These are phyloP conservation scores for Eupithecia subumbrata DNA, from an alignment of 2,888 invertebrate species.

Conservation along the genomic window DNA sequence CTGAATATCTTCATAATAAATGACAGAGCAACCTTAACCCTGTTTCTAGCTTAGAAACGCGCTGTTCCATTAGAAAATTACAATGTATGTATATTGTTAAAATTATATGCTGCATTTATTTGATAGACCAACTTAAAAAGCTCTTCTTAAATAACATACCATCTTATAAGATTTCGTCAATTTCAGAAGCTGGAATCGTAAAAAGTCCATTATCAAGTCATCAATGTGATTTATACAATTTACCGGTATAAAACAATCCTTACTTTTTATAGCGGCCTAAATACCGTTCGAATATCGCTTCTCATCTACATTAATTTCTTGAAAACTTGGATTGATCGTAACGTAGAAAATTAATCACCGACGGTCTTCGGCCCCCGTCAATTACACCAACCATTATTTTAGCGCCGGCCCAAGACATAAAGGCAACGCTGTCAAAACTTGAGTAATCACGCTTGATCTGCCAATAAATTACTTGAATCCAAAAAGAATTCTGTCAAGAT, in stretches of 20 bases:
- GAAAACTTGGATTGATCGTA: conserved; percentile 58
- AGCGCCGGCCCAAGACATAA: conserved; percentile 50
- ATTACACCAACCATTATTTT: conserved; percentile 66
- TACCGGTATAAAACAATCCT: conserved; percentile 16
- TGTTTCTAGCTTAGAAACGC: conserved; percentile 30
- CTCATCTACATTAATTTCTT: conserved; percentile 47
- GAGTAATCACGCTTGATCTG: conserved; percentile 31
- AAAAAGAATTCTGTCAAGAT: conserved; percentile 1
- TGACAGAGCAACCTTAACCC: conserved; percentile 38
- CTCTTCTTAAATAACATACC: not conserved
- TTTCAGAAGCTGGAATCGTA: not conserved
- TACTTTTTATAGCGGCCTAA: conserved; percentile 21
- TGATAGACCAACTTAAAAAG: not conserved
- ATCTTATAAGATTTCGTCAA: not conserved
- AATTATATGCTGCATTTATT: not conserved
- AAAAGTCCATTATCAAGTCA: conserved; percentile 22
- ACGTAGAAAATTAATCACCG: conserved; percentile 66
- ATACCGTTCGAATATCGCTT: conserved; percentile 16
- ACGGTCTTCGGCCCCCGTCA: conserved; percentile 61
- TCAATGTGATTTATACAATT: conserved; percentile 22
- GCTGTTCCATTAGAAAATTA: not conserved
- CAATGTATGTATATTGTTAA: not conserved
- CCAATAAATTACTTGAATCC: conserved; percentile 7
- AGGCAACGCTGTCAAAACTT: conserved; percentile 42
- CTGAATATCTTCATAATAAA: conserved; percentile 28